Evolutionary conservation across 2,113 vertebrate species (phyloP).

Genomic region (Abramis brama): DNA sequence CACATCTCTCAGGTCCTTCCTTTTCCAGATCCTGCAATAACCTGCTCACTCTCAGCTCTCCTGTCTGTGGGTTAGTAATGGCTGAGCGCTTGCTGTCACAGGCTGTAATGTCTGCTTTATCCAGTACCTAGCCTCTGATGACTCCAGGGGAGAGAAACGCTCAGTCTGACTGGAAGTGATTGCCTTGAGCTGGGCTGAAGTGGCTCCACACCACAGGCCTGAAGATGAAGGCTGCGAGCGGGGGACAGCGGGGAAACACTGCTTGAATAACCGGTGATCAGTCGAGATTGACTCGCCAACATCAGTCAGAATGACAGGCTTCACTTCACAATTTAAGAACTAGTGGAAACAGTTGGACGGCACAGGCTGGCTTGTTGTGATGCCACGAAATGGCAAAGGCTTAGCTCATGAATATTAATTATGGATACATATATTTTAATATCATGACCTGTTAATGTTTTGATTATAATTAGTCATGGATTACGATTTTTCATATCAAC

Average conservation of each 20-base stretch:
- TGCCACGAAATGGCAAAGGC: neutral
- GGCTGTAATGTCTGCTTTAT: constrained; percentile 10
- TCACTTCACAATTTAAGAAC: neutral
- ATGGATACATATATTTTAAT: neutral
- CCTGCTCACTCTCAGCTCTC: neutral
- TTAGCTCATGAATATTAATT: neutral
- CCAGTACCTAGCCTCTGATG: neutral
- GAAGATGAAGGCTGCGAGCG: neutral
- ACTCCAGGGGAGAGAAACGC: neutral
- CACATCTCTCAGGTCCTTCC: neutral
- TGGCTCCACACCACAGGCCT: neutral
- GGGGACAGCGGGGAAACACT: neutral
- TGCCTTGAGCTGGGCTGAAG: constrained; percentile 4
- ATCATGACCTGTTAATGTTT: neutral
- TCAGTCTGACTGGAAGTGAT: neutral
- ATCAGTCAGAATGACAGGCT: constrained; percentile 6
- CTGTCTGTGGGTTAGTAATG: constrained; percentile 22
- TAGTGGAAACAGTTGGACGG: neutral
- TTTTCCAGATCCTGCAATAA: neutral
- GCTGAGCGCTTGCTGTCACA: constrained; percentile 19
- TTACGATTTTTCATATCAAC: neutral
- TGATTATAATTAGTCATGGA: neutral
- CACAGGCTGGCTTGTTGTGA: neutral
- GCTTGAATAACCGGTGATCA: constrained; percentile 14
- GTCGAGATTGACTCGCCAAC: neutral